These are phyloP conservation scores for Zoanthus solanderi DNA, from an alignment of 92 coral and sea anemone species.

Conservation along the genomic window DNA sequence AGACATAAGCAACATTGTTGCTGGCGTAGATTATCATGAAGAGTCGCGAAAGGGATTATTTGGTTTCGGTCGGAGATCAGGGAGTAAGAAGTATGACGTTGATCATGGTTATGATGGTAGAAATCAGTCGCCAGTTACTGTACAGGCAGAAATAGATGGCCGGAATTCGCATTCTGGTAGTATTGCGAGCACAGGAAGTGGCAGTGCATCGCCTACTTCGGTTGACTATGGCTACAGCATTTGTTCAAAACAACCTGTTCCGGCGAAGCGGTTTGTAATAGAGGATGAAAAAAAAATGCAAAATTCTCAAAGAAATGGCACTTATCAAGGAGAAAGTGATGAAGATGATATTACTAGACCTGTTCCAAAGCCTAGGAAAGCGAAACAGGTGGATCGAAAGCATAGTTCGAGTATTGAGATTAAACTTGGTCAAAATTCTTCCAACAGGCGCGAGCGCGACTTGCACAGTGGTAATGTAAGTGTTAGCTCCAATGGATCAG, in stretches of 20 bases:
- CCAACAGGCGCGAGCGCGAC: constrained; percentile 34
- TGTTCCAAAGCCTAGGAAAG: constrained; percentile 72
- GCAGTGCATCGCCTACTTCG: constrained; percentile 31
- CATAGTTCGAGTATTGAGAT: constrained; percentile 89
- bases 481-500: constrained; percentile 27
- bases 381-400: constrained; percentile 42
- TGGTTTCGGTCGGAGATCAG: constrained; percentile 75
- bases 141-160: constrained; percentile 54
- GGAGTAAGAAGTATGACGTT: constrained; percentile 83
- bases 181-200: constrained; percentile 74
- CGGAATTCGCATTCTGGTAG: constrained; percentile 70
- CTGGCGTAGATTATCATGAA: constrained; percentile 69
- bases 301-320: constrained; percentile 48
- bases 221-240: constrained; percentile 31
- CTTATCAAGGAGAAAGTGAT: constrained; percentile 26
- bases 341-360: constrained; percentile 56
- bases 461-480: constrained; percentile 23
- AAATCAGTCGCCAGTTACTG: constrained; percentile 56
- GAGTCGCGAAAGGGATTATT: constrained; percentile 71
- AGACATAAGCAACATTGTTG: constrained; percentile 83
- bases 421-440: constrained; percentile 64
- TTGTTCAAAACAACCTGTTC: constrained; percentile 36
- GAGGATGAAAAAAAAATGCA: constrained; percentile 53
- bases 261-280: constrained; percentile 5
- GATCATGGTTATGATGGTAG: constrained; percentile 75